Conservation (phyloP, 2,888 invertebrate genomes). For the Dastarcus helophoroides region DNA sequence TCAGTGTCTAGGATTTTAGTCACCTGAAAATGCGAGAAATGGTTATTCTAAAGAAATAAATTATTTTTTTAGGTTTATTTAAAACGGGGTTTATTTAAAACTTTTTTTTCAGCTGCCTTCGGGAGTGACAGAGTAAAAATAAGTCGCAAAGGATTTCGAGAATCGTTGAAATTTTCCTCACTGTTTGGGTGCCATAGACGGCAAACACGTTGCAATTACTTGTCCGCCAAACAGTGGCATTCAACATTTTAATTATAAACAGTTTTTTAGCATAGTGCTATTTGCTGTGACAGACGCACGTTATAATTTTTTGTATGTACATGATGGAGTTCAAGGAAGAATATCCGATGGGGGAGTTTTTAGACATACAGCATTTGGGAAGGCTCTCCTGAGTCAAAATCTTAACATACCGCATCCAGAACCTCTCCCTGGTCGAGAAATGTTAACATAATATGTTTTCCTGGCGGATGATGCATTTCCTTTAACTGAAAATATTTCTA, state of each 20-base stretch:
- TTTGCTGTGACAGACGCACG: constrained; percentile 8
- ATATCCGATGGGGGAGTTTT: constrained; percentile 16
- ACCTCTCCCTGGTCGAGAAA: constrained; percentile 12
- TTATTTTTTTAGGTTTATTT: constrained; percentile 1
- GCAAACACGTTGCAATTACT: constrained; percentile 9
- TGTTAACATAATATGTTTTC: constrained; percentile 13
- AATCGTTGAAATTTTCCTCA: constrained; percentile 14
- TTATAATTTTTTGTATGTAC: constrained; percentile 12
- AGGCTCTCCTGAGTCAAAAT: neutral
- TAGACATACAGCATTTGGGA: constrained; percentile 10
- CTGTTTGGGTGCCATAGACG: constrained; percentile 3
- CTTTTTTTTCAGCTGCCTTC: constrained; percentile 2
- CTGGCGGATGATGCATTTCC: constrained; percentile 13
- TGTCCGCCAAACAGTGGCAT: neutral
- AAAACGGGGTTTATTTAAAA: constrained; percentile 1
- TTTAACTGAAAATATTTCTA: constrained; percentile 12
- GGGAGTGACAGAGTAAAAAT: constrained; percentile 2
- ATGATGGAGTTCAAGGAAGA: constrained; percentile 8
- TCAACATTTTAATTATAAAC: constrained; percentile 16
- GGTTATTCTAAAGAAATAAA: neutral
- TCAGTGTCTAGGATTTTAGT: no score
- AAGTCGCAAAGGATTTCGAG: constrained; percentile 12
- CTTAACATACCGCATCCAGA: constrained; percentile 9
- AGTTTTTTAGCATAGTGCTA: constrained; percentile 4
- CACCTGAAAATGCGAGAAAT: neutral